Base-by-base conservation (phyloP, 2,888 invertebrate species). In the Ochropleura plecta region DNA sequence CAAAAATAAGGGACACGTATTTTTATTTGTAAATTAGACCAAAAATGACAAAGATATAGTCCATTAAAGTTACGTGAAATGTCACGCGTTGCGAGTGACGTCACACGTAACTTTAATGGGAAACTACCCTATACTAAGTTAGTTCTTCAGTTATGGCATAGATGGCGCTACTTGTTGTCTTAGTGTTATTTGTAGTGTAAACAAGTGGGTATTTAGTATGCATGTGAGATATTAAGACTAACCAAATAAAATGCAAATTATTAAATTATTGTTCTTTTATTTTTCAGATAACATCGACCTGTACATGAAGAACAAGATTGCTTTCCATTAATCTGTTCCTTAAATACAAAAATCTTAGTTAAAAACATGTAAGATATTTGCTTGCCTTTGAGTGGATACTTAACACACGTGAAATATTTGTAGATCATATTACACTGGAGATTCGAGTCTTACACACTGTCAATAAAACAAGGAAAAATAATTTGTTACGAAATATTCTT, bases 271-370 rank as follows among this genome's bases (percentile, higher is more conserved):
- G 46, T 3, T 16, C 3, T 42, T 63, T 80, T 57, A 55, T 66
- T 68, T 81, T 81, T 73, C 81, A 81, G 81, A 30, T 73, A 81
- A 83, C 83, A 57, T 83, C 83, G 81, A 81, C n/a, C 57, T 70
- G 0, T 79, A 63, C 46, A 81, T 81, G 80, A 81, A 83, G 69
- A 73, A 81, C 0, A 81, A 81, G 18, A 79, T 83, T 0, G 66
- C 79, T n/a, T 79, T 79, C 64, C 78, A 76, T 53, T 79, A 69
- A 79, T 20, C 14, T 40, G 42, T 55, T 48, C 0, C 10, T 40
- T 14, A n/a, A 53, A 51, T 55, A 40, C 46, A 14, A 46, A 0
- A 18, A n/a, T 64, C 53, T 65, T 30, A 42, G 14, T 5, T 3
- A 20, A 63, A 51, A 57, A 46, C 44, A 51, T 51, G n/a, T 63